These are phyloP conservation scores for Sogatella furcifera DNA, from an alignment of 1,140 invertebrate genomes.

Conservation along the genomic window DNA sequence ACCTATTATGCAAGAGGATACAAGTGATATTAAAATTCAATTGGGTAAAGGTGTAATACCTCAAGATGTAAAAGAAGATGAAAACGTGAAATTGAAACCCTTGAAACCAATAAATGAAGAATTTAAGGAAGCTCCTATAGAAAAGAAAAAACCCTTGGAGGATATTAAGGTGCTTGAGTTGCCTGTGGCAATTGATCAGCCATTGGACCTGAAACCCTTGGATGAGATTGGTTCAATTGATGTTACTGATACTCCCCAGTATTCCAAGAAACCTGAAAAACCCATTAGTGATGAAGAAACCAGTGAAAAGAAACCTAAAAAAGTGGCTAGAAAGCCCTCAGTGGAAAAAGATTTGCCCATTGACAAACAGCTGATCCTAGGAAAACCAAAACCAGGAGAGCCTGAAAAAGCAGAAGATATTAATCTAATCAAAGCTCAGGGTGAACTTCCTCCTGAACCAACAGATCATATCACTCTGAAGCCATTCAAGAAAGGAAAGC, in stretches of 20 bases:
- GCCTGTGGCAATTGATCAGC: constrained; percentile 18
- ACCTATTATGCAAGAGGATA: constrained; percentile 38
- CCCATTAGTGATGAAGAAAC: not conserved
- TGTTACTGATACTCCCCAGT: not conserved
- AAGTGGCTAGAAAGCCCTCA: constrained; percentile 13
- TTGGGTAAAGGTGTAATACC: constrained; percentile 22
- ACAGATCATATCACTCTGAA: constrained; percentile 16
- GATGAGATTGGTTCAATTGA: constrained; percentile 11
- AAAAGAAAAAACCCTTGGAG: constrained; percentile 22
- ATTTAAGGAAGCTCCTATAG: constrained; percentile 23
- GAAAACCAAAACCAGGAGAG: constrained; percentile 20
- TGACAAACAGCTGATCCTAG: constrained; percentile 15
- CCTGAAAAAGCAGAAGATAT: constrained; percentile 16
- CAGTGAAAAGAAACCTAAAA: constrained; percentile 9
- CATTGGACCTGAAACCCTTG: constrained; percentile 21
- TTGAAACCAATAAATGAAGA: constrained; percentile 24
- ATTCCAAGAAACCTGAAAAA: constrained; percentile 10
- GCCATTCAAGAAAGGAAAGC: constrained; percentile 21
- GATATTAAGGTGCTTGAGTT: constrained; percentile 20
- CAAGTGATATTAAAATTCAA: constrained; percentile 39
- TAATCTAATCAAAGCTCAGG: constrained; percentile 16
- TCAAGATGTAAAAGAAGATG: constrained; percentile 22
- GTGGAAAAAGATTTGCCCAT: constrained; percentile 5
- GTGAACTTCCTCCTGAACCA: constrained; percentile 6
- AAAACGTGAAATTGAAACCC: constrained; percentile 27